Conservation (phyloP, 2,888 invertebrate genomes). For the Ophion obscuratus region DNA sequence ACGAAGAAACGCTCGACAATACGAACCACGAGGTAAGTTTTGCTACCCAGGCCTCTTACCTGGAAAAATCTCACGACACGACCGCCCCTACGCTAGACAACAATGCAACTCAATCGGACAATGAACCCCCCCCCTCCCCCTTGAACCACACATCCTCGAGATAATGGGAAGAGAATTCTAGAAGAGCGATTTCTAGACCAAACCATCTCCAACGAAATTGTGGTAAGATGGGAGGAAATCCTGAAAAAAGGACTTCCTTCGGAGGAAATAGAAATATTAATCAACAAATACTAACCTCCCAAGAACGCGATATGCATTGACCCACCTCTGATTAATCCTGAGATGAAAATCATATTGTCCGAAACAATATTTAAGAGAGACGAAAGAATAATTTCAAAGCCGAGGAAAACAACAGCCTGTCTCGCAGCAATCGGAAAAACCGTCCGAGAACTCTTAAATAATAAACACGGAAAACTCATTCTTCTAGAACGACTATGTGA, state of each 20-base stretch:
- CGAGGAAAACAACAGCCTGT: slow-evolving; percentile 44
- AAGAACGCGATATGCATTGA: slow-evolving; percentile 13
- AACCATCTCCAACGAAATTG: background rate
- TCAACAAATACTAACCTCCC: slow-evolving; percentile 13
- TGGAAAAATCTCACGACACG: too few species aligned
- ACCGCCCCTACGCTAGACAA: too few species aligned
- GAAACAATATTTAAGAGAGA: slow-evolving; percentile 20
- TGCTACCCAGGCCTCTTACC: too few species aligned
- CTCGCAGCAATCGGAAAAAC: background rate
- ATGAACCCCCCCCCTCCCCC: background rate
- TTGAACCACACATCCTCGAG: slow-evolving; percentile 8
- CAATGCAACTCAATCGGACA: too few species aligned
- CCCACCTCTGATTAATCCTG: background rate
- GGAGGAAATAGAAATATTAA: background rate
- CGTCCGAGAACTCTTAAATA: background rate
- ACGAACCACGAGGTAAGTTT: too few species aligned
- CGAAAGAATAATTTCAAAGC: slow-evolving; percentile 40
- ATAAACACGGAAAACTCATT: background rate
- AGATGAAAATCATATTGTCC: background rate
- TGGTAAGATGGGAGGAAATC: slow-evolving; percentile 7
- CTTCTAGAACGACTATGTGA: slow-evolving; percentile 47
- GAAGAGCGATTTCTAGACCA: background rate
- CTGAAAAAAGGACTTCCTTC: slow-evolving; percentile 3
- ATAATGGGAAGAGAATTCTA: background rate
- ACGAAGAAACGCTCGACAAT: too few species aligned